These are phyloP conservation scores for Harlomillsia oculata DNA, from an alignment of 1,140 invertebrate species.

Conservation along the genomic window DNA sequence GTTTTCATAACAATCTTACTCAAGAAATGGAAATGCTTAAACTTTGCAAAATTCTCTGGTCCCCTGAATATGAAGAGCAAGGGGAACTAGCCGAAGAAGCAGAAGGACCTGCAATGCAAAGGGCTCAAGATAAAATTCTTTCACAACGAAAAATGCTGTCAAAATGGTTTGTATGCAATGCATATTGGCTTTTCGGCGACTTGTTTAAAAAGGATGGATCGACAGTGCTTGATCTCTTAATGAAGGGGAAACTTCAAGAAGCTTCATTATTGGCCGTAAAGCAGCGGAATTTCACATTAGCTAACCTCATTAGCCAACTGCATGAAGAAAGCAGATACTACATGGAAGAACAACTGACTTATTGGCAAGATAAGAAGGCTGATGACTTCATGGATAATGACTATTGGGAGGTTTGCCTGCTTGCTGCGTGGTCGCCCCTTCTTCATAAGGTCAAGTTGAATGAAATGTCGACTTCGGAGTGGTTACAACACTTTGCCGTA, in stretches of 20 bases:
- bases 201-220: neutral
- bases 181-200: conserved; percentile 13
- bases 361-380: conserved; percentile 3
- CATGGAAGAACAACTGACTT: conserved; percentile 1
- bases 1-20: too few species aligned
- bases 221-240: conserved; percentile 13
- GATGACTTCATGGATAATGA: neutral
- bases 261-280: conserved; percentile 18
- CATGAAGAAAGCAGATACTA: neutral
- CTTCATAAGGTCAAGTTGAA: conserved; percentile 6
- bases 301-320: conserved; percentile 6
- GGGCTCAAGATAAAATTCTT: too few species aligned
- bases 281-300: conserved; percentile 15
- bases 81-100: neutral
- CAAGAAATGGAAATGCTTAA: conserved; percentile 19
- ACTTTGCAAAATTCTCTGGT: conserved; percentile 25
- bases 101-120: neutral
- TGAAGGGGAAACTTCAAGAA: conserved; percentile 9
- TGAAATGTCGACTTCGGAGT: conserved; percentile 23
- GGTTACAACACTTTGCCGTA: conserved; percentile 29
- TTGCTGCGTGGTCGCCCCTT: conserved; percentile 17
- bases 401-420: conserved; percentile 1
- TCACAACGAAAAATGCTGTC: conserved; percentile 7
- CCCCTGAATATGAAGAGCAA: conserved; percentile 4
- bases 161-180: conserved; percentile 18